Evolutionary conservation across 2,888 invertebrate genomes (phyloP).

Genomic region (Hesperia comma): DNA sequence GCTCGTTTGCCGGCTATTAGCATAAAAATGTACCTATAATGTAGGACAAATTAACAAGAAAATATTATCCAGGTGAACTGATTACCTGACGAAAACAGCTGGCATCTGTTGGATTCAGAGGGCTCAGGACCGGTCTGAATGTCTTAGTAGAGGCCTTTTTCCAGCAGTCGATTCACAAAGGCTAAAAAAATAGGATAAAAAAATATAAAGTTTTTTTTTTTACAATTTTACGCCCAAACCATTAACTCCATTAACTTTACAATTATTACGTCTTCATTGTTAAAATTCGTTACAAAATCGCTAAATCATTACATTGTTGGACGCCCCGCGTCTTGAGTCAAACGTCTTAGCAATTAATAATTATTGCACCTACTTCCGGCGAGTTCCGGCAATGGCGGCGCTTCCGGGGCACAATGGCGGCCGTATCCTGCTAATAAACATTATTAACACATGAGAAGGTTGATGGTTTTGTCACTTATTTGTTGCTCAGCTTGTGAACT

Average conservation of each 20-base stretch:
- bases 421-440: slow-evolving; percentile 62
- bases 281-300: slow-evolving; percentile 25
- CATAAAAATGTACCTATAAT: too few relatives aligned
- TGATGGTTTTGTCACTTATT: slow-evolving; percentile 30
- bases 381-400: slow-evolving; percentile 63
- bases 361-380: slow-evolving; percentile 79
- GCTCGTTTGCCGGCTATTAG: too few relatives aligned
- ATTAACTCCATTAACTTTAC: slow-evolving; percentile 11
- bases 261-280: not conserved
- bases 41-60: too few relatives aligned
- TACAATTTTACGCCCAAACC: not conserved
- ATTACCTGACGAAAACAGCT: too few relatives aligned
- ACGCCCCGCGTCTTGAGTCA: slow-evolving; percentile 53
- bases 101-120: too few relatives aligned
- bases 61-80: too few relatives aligned
- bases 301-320: slow-evolving; percentile 52
- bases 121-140: too few relatives aligned
- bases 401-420: slow-evolving; percentile 61
- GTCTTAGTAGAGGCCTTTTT: too few relatives aligned
- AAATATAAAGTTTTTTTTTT: too few relatives aligned
- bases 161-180: too few relatives aligned
- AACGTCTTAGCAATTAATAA: slow-evolving; percentile 79
- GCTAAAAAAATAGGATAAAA: too few relatives aligned
- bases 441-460: slow-evolving; percentile 52
- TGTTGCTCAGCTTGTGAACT: not conserved